phyloP scores from a whole-genome alignment of 2,888 invertebrate species.

The Phlogophora meticulosa region DNA sequence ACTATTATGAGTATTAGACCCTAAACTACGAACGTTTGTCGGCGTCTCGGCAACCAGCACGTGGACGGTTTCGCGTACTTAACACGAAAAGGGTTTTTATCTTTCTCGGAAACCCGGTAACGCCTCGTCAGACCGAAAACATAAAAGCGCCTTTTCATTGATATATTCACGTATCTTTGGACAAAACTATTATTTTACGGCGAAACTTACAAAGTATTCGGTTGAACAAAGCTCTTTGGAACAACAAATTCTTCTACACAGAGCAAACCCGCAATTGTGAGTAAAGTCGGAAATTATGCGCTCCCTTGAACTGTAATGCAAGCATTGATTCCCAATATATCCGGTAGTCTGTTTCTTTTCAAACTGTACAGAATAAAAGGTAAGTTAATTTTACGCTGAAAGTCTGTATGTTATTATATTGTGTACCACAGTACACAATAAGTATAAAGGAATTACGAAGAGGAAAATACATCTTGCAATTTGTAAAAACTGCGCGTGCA shows the following conservation, averaged over 20 bases:
- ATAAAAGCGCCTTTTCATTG: constrained; percentile 70
- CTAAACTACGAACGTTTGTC: constrained; percentile 78
- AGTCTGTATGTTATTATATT: constrained; percentile 57
- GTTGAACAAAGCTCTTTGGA: constrained; percentile 63
- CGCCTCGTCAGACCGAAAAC: constrained; percentile 64
- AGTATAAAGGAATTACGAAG: constrained; percentile 56
- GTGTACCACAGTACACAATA: constrained; percentile 51
- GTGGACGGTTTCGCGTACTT: constrained; percentile 79
- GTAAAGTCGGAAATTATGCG: constrained; percentile 71
- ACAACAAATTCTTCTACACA: constrained; percentile 63
- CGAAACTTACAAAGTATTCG: constrained; percentile 50
- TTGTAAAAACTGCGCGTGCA: constrained; percentile 31
- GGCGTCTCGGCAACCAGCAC: constrained; percentile 80
- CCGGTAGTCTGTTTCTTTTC: constrained; percentile 72
- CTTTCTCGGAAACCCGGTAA: constrained; percentile 78
- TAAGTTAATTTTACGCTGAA: constrained; percentile 72
- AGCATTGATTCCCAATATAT: constrained; percentile 74
- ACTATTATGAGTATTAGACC: constrained; percentile 77
- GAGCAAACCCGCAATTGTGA: constrained; percentile 58
- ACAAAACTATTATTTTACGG: constrained; percentile 68
- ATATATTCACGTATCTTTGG: constrained; percentile 73
- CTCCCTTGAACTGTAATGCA: constrained; percentile 76
- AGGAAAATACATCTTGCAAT: constrained; percentile 42
- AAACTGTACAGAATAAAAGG: constrained; percentile 66
- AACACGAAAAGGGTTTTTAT: constrained; percentile 80